A percentile compares a stretch with the other conserved stretches of the same genome.
Conservation (phyloP, 2,113 vertebrate species). For the Caretta caretta region DNA sequence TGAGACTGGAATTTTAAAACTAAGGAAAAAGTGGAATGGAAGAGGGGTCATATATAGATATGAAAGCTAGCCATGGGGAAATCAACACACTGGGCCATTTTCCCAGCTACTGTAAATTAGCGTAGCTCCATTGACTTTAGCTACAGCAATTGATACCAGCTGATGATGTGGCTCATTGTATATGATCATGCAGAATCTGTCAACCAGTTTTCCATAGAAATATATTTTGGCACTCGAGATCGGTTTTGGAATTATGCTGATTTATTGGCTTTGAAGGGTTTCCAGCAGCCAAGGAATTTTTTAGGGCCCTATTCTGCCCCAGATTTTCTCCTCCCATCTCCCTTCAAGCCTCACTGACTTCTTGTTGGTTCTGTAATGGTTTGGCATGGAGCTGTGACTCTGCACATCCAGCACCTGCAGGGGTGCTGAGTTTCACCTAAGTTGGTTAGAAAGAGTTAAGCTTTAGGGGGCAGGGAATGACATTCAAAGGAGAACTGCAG, state of each 20-base stretch:
- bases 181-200: not conserved
- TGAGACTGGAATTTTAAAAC: conserved; percentile 31
- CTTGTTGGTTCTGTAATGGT: rapidly evolving
- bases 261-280: conserved; percentile 59
- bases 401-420: rapidly evolving
- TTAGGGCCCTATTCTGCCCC: not conserved
- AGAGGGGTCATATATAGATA: not conserved
- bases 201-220: conserved; percentile 34
- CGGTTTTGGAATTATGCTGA: conserved; percentile 1
- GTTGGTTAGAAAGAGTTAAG: rapidly evolving
- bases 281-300: conserved; percentile 56
- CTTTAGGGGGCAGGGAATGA: rapidly evolving
- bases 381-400: not conserved
- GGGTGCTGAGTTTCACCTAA: not conserved
- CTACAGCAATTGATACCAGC: not conserved
- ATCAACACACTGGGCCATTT: not conserved
- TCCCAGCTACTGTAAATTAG: conserved; percentile 2
- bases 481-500: rapidly evolving
- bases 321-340: rapidly evolving
- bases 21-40: not conserved
- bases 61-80: not conserved
- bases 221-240: not conserved
- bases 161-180: conserved; percentile 29
- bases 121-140: not conserved
- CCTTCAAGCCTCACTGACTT: not conserved